Conservation (phyloP, 1,140 invertebrate genomes). For the Harpegnathos saltator region DNA sequence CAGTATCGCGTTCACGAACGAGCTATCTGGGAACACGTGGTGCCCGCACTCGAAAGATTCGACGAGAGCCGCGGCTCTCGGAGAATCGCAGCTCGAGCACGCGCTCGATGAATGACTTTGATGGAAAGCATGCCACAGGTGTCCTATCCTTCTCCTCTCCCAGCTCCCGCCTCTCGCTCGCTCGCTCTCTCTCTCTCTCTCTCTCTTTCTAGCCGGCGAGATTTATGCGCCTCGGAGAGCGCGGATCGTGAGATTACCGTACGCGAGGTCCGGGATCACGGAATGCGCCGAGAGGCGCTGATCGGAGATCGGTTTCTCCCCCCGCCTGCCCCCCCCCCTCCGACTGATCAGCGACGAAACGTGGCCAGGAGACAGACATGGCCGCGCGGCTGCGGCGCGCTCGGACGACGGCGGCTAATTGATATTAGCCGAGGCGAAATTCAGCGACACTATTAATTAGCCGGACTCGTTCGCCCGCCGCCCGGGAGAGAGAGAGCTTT, state of each 20-base stretch:
- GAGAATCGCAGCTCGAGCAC: conserved; percentile 11
- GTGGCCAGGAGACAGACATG: background rate
- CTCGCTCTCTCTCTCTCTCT: background rate
- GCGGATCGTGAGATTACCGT: conserved; percentile 4
- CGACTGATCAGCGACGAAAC: background rate
- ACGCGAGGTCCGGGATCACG: background rate
- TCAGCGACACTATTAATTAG: too few relatives aligned
- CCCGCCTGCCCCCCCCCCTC: too few relatives aligned
- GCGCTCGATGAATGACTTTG: conserved; percentile 56
- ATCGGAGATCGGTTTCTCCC: background rate
- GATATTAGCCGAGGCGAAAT: too few relatives aligned
- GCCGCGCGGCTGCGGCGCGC: too few relatives aligned
- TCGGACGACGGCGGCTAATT: too few relatives aligned
- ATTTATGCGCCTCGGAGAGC: conserved; percentile 11
- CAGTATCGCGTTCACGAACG: background rate
- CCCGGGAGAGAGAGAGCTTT: too few relatives aligned
- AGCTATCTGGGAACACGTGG: background rate
- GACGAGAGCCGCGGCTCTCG: background rate
- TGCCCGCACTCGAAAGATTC: conserved; percentile 9
- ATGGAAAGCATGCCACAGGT: conserved; percentile 76
- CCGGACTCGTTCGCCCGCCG: too few relatives aligned
- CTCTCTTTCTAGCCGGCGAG: background rate
- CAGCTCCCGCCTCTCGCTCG: conserved; percentile 3
- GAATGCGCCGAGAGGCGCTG: background rate
- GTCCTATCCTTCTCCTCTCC: conserved; percentile 45